These are phyloP conservation scores for Allobates femoralis DNA, from an alignment of 2,797 vertebrate genomes.

Conservation along the genomic window DNA sequence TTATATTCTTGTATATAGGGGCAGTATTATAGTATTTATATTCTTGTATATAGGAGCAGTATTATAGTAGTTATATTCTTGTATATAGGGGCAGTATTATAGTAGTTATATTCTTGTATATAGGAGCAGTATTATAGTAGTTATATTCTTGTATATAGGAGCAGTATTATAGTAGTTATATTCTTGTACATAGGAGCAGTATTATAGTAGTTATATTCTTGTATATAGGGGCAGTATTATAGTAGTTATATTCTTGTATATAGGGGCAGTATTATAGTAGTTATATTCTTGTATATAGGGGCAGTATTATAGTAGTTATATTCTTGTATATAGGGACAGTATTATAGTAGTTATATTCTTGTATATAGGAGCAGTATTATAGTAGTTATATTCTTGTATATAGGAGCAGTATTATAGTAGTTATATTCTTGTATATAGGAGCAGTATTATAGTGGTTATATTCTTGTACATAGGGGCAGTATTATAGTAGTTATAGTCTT, in stretches of 20 bases:
- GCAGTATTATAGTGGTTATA: slow-evolving; percentile 14
- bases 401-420: slow-evolving; percentile 6
- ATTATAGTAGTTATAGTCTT: slow-evolving; percentile 10
- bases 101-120: neutral
- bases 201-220: too few species aligned
- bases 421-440: slow-evolving; percentile 7
- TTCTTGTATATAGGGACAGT: neutral
- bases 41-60: neutral
- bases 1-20: neutral
- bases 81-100: neutral
- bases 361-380: neutral
- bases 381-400: slow-evolving; percentile 2
- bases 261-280: too few species aligned
- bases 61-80: slow-evolving; percentile 5
- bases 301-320: neutral
- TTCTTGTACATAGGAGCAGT: too few species aligned
- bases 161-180: slow-evolving; percentile 13
- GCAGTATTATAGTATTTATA: slow-evolving; percentile 7
- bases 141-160: neutral
- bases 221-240: too few species aligned
- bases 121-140: slow-evolving; percentile 6
- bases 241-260: too few species aligned
- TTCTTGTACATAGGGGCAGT: slow-evolving; percentile 1
- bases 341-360: slow-evolving; percentile 4
- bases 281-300: too few species aligned